Percentiles rank a stretch among this genome's conserved stretches.
These are phyloP conservation scores for Magallana gigas DNA, from an alignment of 1,140 invertebrate species.

Conservation along the genomic window DNA sequence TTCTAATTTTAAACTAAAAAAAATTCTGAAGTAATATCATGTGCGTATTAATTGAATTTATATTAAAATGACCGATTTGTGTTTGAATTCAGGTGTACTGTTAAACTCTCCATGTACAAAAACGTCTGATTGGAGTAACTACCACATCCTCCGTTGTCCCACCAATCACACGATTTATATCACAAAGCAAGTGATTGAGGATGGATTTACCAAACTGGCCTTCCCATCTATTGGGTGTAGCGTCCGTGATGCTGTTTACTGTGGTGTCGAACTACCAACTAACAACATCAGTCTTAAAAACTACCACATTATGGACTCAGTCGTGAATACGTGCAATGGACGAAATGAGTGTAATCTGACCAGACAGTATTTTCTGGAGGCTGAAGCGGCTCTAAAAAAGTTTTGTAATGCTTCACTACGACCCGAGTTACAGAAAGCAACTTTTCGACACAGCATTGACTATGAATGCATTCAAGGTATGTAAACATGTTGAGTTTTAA, in stretches of 20 bases:
- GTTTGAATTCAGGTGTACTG: neutral
- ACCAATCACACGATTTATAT: slow-evolving; percentile 14
- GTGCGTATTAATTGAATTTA: too few relatives aligned
- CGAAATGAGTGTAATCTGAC: neutral
- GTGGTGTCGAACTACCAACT: neutral
- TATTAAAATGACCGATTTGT: too few relatives aligned
- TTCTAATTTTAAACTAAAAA: too few relatives aligned
- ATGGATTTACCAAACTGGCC: neutral
- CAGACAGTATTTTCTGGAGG: neutral
- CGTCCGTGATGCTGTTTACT: neutral
- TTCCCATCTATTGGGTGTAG: neutral
- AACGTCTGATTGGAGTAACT: neutral
- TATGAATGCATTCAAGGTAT: slow-evolving; percentile 17
- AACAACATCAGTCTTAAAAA: neutral
- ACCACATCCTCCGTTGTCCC: neutral
- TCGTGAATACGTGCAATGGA: neutral
- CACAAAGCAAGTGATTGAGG: neutral
- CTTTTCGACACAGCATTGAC: slow-evolving; percentile 10
- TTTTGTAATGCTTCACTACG: neutral
- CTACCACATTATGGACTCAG: neutral
- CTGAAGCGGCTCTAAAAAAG: neutral
- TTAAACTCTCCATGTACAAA: neutral
- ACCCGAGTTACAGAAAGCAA: neutral
- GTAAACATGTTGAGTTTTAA: neutral
- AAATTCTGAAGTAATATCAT: too few relatives aligned